A percentile compares a stretch with the other conserved stretches of the same genome.
Conservation (phyloP, 2,113 vertebrate species). For the Astatotilapia flaviijosephi region DNA sequence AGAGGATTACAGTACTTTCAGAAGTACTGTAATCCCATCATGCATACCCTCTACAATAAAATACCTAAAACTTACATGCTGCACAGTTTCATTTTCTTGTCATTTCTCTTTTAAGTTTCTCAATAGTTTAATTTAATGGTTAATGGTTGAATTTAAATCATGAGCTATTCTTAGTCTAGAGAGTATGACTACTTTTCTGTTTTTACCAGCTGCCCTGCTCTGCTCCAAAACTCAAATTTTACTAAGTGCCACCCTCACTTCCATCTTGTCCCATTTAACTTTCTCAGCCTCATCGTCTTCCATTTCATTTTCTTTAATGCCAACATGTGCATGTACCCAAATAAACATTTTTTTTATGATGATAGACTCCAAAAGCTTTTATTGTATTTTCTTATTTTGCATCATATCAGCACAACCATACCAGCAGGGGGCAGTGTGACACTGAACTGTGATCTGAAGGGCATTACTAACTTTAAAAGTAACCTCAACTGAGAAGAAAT, state of each 20-base stretch:
- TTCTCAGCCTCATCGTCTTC: neutral
- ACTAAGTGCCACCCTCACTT: neutral
- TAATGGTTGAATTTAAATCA: neutral
- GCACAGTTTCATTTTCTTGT: neutral
- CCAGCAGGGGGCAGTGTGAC: neutral
- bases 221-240: neutral
- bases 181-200: neutral
- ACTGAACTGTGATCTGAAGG: neutral
- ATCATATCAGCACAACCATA: neutral
- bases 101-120: neutral
- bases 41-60: neutral
- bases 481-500: neutral
- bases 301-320: accelerated
- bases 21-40: neutral
- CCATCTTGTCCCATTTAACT: neutral
- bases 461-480: accelerated
- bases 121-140: neutral
- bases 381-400: neutral
- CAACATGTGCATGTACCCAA: neutral
- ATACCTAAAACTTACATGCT: neutral
- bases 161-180: neutral
- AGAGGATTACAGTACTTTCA: neutral
- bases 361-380: accelerated
- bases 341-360: neutral
- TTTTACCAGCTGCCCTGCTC: neutral